Base-by-base conservation (phyloP, 2,797 vertebrate genomes). In the Cirrhinus molitorella region DNA sequence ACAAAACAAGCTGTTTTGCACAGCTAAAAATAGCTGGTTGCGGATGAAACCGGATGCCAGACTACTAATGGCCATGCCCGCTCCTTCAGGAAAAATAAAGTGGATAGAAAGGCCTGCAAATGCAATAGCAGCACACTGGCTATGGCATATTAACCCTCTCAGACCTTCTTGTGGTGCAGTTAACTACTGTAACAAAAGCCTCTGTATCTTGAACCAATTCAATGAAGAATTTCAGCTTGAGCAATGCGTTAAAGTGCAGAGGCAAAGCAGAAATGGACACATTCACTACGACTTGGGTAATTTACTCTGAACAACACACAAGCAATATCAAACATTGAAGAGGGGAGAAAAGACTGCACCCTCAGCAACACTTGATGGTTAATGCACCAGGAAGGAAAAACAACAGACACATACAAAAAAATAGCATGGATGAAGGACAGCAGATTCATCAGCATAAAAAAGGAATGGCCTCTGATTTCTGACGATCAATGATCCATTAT, bases 221-320 rank as follows among this genome's bases (percentile, higher is more conserved):
- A 80, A 55, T 81, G 40, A 40, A 49, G 28, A 49, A 73, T 67
- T 80, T 78, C 45, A 74, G 45, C 25, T 79, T 72, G 28, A 77
- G 55, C 72, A 65, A 47, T 76, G 25, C 13, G 23, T 84, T 86
- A 72, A 82, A 49, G 67, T 66, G 37, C n/a, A 16, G 57, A 71
- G 45, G 7, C 74, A 40, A n/a, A 78, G 49, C 28, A 51, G 34
- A 73, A 66, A 53, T 73, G 17, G 23, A 43, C 47, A 34, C 11
- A 6, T 81, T 31, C 21, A 14, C 57, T 37, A 10, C 3, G 5
- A 73, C 55, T 43, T 21, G 13, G 55, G 2, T 47, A 59, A 81
- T 81, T 71, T 49, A 61, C 28, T 70, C 68, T 3, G 16, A 57
- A 21, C 13, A 53, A 6, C 31, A 61, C 19, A 5, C 34, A 73